Base-by-base conservation (phyloP, 2,888 invertebrate genomes). In the Drosophila ezoana region DNA sequence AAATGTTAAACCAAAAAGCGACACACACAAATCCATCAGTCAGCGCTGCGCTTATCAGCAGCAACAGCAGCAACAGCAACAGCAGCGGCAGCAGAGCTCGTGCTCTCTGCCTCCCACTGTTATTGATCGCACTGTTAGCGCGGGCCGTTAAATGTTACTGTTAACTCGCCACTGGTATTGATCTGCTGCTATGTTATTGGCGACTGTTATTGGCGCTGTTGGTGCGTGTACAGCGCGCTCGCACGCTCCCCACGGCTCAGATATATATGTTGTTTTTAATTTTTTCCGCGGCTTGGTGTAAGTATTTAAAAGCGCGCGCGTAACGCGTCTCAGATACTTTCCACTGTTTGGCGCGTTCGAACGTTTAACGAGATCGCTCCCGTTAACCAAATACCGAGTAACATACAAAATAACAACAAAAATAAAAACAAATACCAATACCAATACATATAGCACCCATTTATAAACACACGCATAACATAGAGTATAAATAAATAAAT, bases 251-350 rank as follows among this genome's bases (percentile, higher is more conserved):
- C 61, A n/a, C 41, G 43, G 60, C 72, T 72, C 58, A 37, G 58
- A 49, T 62, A 57, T 58, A 32, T 67, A 28, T 28, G 28, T 28
- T 28, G 28, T 28, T 28, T 28, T 28, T 8, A 8, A 64, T 64
- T 66, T 67, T 49, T 73, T 68, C 70, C 51, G 16, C 47, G 59
- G 51, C 57, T 53, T 48, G 65, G 58, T 57, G 71, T 41, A 48
- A 37, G 64, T 87, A 87, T 88, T 88, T 88, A 87, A 76, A 80
- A 88, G 84, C 87, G 77, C 75, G 60, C 69, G 82, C 79, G 75
- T 68, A 69, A 72, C 65, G 69, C 73, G 68, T 69, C 73, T 82
- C 87, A 89, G 89, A 90, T 87, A 88, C 89, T 81, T 83, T 89
- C 77, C 83, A 76, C 76, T 69, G 79, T 81, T 88, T 79, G 79